Base-by-base conservation (phyloP, 2,888 invertebrate genomes). In the Drosophila mulleri region DNA sequence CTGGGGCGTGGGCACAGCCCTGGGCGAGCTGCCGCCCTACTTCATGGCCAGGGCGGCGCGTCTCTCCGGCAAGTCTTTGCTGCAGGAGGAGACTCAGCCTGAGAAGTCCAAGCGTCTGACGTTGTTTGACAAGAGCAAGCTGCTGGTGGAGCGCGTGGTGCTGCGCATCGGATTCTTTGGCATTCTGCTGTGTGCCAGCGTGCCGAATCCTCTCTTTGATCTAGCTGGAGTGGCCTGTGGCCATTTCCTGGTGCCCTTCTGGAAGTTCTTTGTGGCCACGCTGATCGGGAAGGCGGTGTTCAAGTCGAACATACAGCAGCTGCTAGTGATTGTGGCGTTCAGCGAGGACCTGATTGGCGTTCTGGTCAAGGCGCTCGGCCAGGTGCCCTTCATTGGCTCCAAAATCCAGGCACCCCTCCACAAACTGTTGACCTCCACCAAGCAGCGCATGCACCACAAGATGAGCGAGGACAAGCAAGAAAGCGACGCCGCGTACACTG, bases 181-280 rank as follows among this genome's bases (percentile, higher is more conserved):
- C 16, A 99, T 99, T 81, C 94, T 99, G 58, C 96, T 98, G 0
- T 99, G 98, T 93, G 99, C 99, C 37, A 98, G 98, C 80, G 96
- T 97, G 93, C 99, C 99, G 9, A 99, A 99, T 94, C 99, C 99
- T 0, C 93, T 99, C 68, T 99, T 99, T 93, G 99, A 99, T 93
- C 94, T 99, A 90, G 99, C 99, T 23, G 99, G 99, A 0, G 96
- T 99, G 35, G 99, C 98, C 0, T 99, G 99, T 92, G 99, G 99
- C 0, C 99, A 99, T 93, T 99, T 99, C 92, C 94, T 99, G 63
- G 98, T 99, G 80, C 99, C 99, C 5, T 99, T 99, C 93, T 99
- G 99, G 98, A 99, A 99, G 9, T 99, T 99, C 94, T 99, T 99
- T 93, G 98, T 99, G 50, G 99, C 99, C 67, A 99, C 99, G 0